Base-by-base conservation (phyloP, 2,888 invertebrate genomes). In the Embidobia sp. region DNA sequence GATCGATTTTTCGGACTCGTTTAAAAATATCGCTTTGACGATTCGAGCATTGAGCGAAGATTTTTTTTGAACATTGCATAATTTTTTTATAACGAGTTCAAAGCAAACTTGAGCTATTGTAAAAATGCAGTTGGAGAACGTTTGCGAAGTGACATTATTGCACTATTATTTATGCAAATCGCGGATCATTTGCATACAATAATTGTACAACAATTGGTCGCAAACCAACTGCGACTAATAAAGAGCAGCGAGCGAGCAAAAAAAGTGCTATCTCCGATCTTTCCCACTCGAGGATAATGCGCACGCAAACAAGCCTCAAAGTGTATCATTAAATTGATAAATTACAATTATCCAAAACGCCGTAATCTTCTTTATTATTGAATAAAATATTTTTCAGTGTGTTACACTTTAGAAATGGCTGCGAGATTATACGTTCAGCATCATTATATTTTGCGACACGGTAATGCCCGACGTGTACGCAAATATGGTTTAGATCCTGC, bases 271-370 rank as follows among this genome's bases (percentile, higher is more conserved):
- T 67, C 55, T 46, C 27, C 18, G 29, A 67, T 67, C 67, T 46
- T 55, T 67, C 55, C 27, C 55, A 46, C 16, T 33, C 55, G 37
- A 16, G 37, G 27, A 67, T 67, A 55, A 37, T 48, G 55, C 46
- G 46, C 48, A 67, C 44, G 67, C 67, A 67, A 67, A 67, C 67
- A 37, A 55, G 44, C 15, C 33, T 48, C 46, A 33, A 69, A 57
- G 37, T 59, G 15, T 59, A 69, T 69, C 57, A 69, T 69, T 69
- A 69, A 69, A 69, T 69, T 69, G 57, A 69, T 69, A 69, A 69
- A 69, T 69, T 69, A 33, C 37, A 48, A 67, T 59, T 49, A 69
- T 59, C 40, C 49, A 11, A 35, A 49, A 40, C 10, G 31, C 6
- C 26, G 19, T 59, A 59, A 69, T 69, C 40, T 26, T 42, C 19